Percentiles rank a stretch among this genome's conserved stretches.
Evolutionary conservation across 2,113 vertebrate species (phyloP).

Genomic region (Callionymus lyra): DNA sequence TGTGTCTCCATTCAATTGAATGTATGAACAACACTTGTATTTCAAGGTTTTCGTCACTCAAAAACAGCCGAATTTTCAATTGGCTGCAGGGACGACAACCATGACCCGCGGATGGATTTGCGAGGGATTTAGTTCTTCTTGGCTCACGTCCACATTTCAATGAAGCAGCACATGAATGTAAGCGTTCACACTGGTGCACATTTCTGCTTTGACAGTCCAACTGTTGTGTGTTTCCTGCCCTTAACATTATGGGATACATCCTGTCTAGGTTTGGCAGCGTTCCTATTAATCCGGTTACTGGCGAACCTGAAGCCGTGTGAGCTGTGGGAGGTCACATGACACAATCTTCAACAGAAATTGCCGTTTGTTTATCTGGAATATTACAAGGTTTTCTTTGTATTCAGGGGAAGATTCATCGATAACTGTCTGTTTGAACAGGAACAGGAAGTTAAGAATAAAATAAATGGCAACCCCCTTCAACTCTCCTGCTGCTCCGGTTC

Average conservation of each 20-base stretch:
- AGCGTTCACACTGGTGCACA: constrained; percentile 31
- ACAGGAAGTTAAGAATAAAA: too few species aligned
- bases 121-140: constrained; percentile 50
- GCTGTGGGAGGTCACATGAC: constrained; percentile 20
- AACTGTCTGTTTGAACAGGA: too few species aligned
- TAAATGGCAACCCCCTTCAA: too few species aligned
- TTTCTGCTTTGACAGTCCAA: constrained; percentile 26
- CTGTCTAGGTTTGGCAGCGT: constrained; percentile 35
- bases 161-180: constrained; percentile 29
- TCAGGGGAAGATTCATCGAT: too few species aligned
- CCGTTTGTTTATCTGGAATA: too few species aligned
- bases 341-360: constrained; percentile 25
- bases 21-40: constrained; percentile 17
- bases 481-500: too few species aligned
- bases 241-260: constrained; percentile 46
- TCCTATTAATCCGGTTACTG: constrained; percentile 37
- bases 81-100: constrained; percentile 59
- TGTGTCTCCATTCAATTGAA: too few species aligned
- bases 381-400: too few species aligned
- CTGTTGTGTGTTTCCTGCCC: constrained; percentile 36
- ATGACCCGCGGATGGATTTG: constrained; percentile 57
- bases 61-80: constrained; percentile 61
- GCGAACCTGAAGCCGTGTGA: constrained; percentile 46
- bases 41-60: constrained; percentile 51
- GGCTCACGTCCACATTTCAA: constrained; percentile 33